These are phyloP conservation scores for Heliangelus exortis DNA, from an alignment of 2,797 vertebrate species.

Conservation along the genomic window DNA sequence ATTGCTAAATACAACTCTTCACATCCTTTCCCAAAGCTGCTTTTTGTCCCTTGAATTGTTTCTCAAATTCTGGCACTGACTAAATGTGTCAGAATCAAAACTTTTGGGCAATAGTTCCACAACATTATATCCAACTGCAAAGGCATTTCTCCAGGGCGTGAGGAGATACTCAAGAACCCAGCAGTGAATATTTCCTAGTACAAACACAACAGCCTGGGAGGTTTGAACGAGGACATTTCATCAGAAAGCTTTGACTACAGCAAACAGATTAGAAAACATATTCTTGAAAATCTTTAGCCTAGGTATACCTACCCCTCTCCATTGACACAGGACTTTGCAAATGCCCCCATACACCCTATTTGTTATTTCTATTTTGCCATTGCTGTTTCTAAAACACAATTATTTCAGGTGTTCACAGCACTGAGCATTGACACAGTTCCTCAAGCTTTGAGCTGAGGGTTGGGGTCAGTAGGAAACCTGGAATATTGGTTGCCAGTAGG, in stretches of 20 bases:
- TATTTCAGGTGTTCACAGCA: neutral
- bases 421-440: neutral
- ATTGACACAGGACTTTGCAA: neutral
- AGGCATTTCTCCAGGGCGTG: neutral
- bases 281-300: neutral
- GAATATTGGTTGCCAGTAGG: neutral
- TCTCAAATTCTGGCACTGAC: neutral
- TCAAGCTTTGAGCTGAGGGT: neutral
- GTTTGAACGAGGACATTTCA: neutral
- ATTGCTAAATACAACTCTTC: neutral
- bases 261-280: neutral
- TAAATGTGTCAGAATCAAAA: no score
- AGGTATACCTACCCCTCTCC: neutral
- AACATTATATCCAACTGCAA: neutral
- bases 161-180: neutral
- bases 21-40: neutral
- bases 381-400: neutral
- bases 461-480: neutral
- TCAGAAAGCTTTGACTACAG: neutral
- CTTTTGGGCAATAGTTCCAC: no score
- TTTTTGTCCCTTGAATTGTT: neutral
- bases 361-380: neutral
- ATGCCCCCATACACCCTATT: neutral
- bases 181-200: neutral
- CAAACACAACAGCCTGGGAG: neutral